Base-by-base conservation (phyloP, 2,888 invertebrate species). In the Leptopilina syphax region DNA sequence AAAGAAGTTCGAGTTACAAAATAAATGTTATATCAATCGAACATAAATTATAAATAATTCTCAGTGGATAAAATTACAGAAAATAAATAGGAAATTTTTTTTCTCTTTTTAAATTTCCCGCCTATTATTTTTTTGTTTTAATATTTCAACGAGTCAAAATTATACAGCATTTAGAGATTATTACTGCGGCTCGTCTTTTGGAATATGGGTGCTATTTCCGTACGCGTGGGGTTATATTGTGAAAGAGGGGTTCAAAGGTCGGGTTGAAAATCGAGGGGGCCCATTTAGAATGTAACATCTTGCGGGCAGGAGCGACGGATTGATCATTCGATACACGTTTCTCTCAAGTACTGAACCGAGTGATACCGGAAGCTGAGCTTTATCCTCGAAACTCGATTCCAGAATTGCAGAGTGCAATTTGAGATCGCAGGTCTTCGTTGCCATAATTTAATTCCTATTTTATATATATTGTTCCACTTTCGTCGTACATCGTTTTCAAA, bases 341-440 rank as follows among this genome's bases (percentile, higher is more conserved):
- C 47, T 50, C 50, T 70, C 24, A 47, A 77, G 80, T 77, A 83
- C 79, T 80, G 82, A 80, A 78, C 83, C 86, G 83, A 84, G 84
- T 83, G 85, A 83, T 84, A 86, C 87, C 89, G 88, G 88, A 89
- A 89, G 85, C 84, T 79, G 80, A 84, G 82, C 78, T 86, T 87
- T 85, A 86, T 83, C 83, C 82, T 44, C 77, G 82, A 83, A 85
- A 86, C 76, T 70, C 81, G 80, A 84, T 80, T 83, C 83, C 65
- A 81, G 65, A 65, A 47, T 41, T 24, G 27, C 50, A 54, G 27
- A 70, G 54, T 70, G 70, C 70, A 70, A 70, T 70, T 54, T 27
- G 70, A 70, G 70, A 70, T 54, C 18, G 18, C 18, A 18, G 70
- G 54, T 70, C 54, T 70, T 54, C 24, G 9, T 24, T 24, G 47